Percentiles rank a stretch among this genome's conserved stretches.
These are phyloP conservation scores for Sarcophaga rosellei DNA, from an alignment of 2,888 invertebrate species.

Conservation along the genomic window DNA sequence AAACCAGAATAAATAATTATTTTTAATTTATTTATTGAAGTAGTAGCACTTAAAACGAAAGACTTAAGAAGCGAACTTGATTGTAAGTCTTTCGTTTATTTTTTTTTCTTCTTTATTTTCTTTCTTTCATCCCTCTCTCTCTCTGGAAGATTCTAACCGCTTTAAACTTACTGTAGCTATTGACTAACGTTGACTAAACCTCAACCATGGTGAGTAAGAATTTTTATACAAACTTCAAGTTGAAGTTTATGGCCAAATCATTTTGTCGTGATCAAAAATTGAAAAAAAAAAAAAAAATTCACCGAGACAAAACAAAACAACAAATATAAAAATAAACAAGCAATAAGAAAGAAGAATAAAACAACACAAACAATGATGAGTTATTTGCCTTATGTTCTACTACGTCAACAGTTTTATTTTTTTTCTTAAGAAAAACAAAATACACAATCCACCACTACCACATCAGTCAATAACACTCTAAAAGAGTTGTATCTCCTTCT, in stretches of 20 bases:
- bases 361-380: conserved; percentile 26
- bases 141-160: conserved; percentile 18
- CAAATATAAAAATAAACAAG: conserved; percentile 18
- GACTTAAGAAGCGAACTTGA: conserved; percentile 74
- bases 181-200: conserved; percentile 61
- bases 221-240: conserved; percentile 66
- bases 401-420: conserved; percentile 1
- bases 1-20: conserved; percentile 4
- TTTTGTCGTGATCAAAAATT: conserved; percentile 16
- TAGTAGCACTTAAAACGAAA: conserved; percentile 71
- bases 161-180: conserved; percentile 58
- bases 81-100: conserved; percentile 13
- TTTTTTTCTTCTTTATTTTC: neutral
- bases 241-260: conserved; percentile 62
- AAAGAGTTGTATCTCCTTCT: neutral
- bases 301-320: conserved; percentile 27
- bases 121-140: neutral
- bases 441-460: neutral
- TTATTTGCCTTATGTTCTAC: neutral
- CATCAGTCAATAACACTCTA: neutral
- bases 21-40: conserved; percentile 32
- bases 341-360: neutral
- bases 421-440: neutral
- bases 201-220: conserved; percentile 51
- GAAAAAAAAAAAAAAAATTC: conserved; percentile 19